Base-by-base conservation (phyloP, 2,797 vertebrate genomes). In the Fistularia commersonii region DNA sequence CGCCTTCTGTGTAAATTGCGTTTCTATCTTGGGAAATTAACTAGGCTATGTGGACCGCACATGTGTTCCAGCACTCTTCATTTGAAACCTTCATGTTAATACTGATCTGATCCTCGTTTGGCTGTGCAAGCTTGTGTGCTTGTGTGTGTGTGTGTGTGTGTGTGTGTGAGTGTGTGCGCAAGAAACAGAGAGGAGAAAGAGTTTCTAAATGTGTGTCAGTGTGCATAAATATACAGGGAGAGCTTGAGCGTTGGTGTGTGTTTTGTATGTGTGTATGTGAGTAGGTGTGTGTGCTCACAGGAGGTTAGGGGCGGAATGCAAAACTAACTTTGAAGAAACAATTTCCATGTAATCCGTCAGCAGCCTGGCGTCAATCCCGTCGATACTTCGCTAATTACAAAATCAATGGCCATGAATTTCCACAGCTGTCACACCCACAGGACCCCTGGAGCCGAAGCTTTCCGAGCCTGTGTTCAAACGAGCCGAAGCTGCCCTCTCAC, bases 301-400 rank as follows among this genome's bases (percentile, higher is more conserved):
- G 66, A 63, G 75, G 66, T 67, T 77, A 66, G 53, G 72, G 63
- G 79, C 34, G 66, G 81, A 77, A 81, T 81, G 77, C 80, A 80
- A 84, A 87, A 84, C 77, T 80, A 91, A 90, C 89, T 88, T 80
- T 87, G 87, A 89, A 91, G 89, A 90, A 93, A 91, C 91, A 92
- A 93, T 94, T 93, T 92, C 89, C 83, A 79, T 83, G 84, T 91
- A 91, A 93, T 93, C 91, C 88, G 91, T 93, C 92, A 91, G 87
- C 69, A 55, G 87, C 83, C 79, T 76, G 84, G 82, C 89, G 85
- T 92, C 69, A 41, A 93, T 93, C 83, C 88, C 83, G 88, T 92
- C 91, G 87, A 94, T 92, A 93, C 91, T 89, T 86, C 82, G 91
- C 93, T 94, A 93, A 94, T 94, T 93, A 94, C 88, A 83, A 93